Base-by-base conservation (phyloP, 2,888 invertebrate species). In the Rapana venosa region DNA sequence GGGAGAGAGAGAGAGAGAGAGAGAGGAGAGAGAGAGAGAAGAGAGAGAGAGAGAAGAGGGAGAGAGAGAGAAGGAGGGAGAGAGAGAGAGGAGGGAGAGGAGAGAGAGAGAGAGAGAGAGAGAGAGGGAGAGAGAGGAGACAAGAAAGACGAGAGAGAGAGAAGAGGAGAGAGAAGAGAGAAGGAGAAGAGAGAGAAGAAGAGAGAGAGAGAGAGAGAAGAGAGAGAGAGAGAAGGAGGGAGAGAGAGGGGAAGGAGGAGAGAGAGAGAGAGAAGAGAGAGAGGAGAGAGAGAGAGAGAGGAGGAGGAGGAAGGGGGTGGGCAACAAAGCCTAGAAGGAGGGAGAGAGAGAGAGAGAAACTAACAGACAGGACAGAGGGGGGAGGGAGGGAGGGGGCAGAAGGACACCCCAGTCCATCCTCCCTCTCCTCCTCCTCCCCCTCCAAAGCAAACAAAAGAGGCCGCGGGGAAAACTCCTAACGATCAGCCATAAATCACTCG, bases 141-240 rank as follows among this genome's bases (percentile, higher is more conserved):
- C 13, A 22, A 70, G 70, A 22, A 26, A 70, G 70, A 70, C 17
- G 70, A 70, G 70, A 70, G 70, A 70, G 70, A 70, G 70, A 70
- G 70, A 22, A 26, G 26, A 22, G 22, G 70, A 22, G 70, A 61
- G 61, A 61, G 61, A 17, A 61, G 13, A 61, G 61, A 22, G 20
- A 66, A 13, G 66, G 2, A 13, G 74, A 11, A 26, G 26, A 26
- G n/a, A 26, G 26, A 26, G 26, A 26, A n/a, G 74, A n/a, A n/a
- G 26, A 26, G n/a, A 26, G n/a, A n/a, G n/a, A 26, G n/a, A n/a
- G n/a, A 26, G 11, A n/a, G 26, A 26, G n/a, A 26, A n/a, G n/a
- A n/a, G 74, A 74, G 74, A 74, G 74, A 74, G 74, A 74, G 74
- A 74, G 74, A 74, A n/a, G n/a, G 74, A 74, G 74, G n/a, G 74